Evolutionary conservation across 1,140 invertebrate species (phyloP), one percentile per base, ranked within the genome.

Genomic region (Rhyzopertha dominica): DNA sequence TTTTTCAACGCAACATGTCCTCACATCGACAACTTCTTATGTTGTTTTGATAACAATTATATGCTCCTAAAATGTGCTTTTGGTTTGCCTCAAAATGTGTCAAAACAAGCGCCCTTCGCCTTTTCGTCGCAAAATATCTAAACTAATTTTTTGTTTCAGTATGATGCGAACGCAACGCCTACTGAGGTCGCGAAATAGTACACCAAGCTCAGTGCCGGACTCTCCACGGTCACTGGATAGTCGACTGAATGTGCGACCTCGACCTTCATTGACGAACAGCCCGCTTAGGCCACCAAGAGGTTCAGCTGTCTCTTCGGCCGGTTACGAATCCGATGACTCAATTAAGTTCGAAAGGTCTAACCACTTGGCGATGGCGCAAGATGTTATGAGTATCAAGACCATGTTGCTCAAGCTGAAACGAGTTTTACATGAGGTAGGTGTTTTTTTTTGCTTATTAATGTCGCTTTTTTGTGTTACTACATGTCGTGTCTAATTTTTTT

Each of bases 361-460:
- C 19, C 83, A 83, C 43, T 78, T 81, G 39, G 74, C 78, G 34
- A 77, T 86, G 65, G 77, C 78, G 54, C 83, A 87, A 66, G 85
- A 88, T 61, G 78, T 87, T 46, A 82, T 84, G 56, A 78, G 77
- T 50, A 81, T 87, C 47, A 88, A 87, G 71, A 86, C 84, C 16
- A 77, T 86, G 75, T 74, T 87, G 40, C 67, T 86, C 47, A 80
- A 84, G 65, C 74, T 89, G 8, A 84, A 84, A 67, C 74, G 82
- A 56, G 78, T 86, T 51, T 72, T 89, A 67, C 82, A 86, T 73
- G 82, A 86, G 76, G 83, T 82, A 69, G 43, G 53, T 43, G n/a
- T n/a, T n/a, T n/a, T n/a, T n/a, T 35, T 44, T 53, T 17, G 30
- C 31, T 19, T 50, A 26, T 30, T 8, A 19, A 26, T 42, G 13